Evolutionary conservation across 2,888 invertebrate genomes (phyloP).

Genomic region (Himalopsyche anomala): DNA sequence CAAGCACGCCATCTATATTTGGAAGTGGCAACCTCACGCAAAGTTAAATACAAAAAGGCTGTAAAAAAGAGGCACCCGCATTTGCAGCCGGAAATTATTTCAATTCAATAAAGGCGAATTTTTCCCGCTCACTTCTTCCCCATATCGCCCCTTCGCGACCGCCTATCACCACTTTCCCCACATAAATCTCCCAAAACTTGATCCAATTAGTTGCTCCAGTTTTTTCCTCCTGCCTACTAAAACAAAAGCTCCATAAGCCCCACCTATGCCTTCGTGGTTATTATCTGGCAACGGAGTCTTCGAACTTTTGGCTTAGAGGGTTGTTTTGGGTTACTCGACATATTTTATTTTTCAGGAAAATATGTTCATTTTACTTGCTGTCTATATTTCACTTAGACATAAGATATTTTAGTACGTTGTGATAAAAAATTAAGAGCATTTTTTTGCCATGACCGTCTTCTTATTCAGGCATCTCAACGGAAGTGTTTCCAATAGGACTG

Average conservation of each 20-base stretch:
- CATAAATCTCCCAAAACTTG: slow-evolving; percentile 51
- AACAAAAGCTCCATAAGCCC: slow-evolving; percentile 41
- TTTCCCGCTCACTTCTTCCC: slow-evolving; percentile 18
- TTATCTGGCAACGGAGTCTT: slow-evolving; percentile 16
- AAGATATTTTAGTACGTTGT: too few species aligned
- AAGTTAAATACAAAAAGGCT: slow-evolving; percentile 32
- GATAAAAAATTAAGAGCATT: too few species aligned
- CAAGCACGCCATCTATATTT: too few species aligned
- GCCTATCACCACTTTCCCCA: slow-evolving; percentile 27
- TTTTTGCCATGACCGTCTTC: too few species aligned
- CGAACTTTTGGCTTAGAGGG: neutral
- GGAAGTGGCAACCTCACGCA: neutral
- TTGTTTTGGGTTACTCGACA: neutral
- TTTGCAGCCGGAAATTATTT: slow-evolving; percentile 39
- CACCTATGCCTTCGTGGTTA: slow-evolving; percentile 23
- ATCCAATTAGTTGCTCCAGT: slow-evolving; percentile 51
- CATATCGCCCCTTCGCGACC: neutral
- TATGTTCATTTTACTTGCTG: too few species aligned
- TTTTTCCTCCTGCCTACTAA: slow-evolving; percentile 36
- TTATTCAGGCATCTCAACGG: too few species aligned
- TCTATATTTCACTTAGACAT: too few species aligned
- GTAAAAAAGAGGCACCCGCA: slow-evolving; percentile 7
- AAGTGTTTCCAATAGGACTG: too few species aligned
- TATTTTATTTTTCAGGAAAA: too few species aligned
- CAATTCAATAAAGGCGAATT: slow-evolving; percentile 28